Conservation (phyloP, 2,888 invertebrate species). For the Blera fallax region DNA sequence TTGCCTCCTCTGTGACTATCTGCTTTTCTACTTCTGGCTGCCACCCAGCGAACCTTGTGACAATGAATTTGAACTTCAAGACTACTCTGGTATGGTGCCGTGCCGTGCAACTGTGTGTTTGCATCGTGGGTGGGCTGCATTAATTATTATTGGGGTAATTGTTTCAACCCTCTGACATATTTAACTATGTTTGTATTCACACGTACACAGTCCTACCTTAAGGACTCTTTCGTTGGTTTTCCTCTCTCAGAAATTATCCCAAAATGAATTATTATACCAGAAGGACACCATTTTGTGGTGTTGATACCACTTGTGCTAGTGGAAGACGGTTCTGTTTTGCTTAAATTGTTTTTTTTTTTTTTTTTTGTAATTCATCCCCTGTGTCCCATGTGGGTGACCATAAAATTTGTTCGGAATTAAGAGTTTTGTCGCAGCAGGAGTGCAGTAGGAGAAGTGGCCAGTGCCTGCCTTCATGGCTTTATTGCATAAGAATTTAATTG, state of each 20-base stretch:
- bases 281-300: slow-evolving; percentile 17
- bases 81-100: slow-evolving; percentile 4
- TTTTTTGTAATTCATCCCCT: neutral
- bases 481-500: slow-evolving; percentile 33
- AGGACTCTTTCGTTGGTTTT: slow-evolving; percentile 1
- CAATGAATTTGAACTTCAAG: slow-evolving; percentile 51
- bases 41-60: neutral
- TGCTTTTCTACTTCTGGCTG: neutral
- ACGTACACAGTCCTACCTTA: neutral
- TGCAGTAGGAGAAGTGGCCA: neutral
- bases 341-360: neutral
- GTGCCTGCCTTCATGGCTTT: slow-evolving; percentile 5
- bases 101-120: neutral
- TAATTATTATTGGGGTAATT: slow-evolving; percentile 57
- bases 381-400: slow-evolving; percentile 14
- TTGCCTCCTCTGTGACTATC: neutral
- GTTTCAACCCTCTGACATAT: slow-evolving; percentile 1
- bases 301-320: neutral
- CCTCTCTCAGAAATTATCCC: slow-evolving; percentile 7
- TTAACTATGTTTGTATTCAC: neutral
- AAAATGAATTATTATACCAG: slow-evolving; percentile 31
- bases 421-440: neutral
- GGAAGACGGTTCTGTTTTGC: neutral
- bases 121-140: slow-evolving; percentile 41
- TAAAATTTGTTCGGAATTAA: slow-evolving; percentile 36